A percentile compares a stretch with the other conserved stretches of the same genome.
Evolutionary conservation across 2,888 invertebrate genomes (phyloP).

Genomic region (Ophioninae sp.): DNA sequence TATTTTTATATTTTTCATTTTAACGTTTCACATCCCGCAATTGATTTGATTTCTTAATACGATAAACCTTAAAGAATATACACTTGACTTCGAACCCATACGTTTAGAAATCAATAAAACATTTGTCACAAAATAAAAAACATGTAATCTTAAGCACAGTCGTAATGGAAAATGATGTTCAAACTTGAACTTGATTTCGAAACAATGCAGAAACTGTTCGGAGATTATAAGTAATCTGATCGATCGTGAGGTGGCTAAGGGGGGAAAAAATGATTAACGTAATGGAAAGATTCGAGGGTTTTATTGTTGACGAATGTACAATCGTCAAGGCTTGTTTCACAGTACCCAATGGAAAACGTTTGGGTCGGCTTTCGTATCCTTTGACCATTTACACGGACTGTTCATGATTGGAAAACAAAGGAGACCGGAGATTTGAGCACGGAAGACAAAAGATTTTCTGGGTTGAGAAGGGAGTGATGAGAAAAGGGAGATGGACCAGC

Average conservation of each 20-base stretch:
- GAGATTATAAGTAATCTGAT: not conserved
- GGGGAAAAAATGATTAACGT: not conserved
- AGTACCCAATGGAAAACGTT: constrained; percentile 23
- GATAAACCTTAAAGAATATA: too few relatives aligned
- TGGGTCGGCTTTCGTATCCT: constrained; percentile 22
- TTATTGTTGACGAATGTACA: constrained; percentile 22
- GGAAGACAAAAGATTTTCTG: constrained; percentile 39
- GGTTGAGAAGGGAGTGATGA: not conserved
- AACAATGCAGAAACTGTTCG: too few relatives aligned
- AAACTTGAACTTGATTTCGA: too few relatives aligned
- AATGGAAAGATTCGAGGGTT: constrained; percentile 1
- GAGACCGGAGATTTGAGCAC: constrained; percentile 14
- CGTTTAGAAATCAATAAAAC: too few relatives aligned
- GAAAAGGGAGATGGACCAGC: constrained; percentile 8
- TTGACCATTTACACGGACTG: constrained; percentile 26
- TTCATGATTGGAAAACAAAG: constrained; percentile 46
- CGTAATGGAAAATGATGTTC: too few relatives aligned
- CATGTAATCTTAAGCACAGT: too few relatives aligned
- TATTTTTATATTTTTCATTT: too few relatives aligned
- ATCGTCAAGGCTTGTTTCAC: constrained; percentile 31
- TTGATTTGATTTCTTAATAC: too few relatives aligned
- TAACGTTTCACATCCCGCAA: too few relatives aligned
- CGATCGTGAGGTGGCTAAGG: not conserved
- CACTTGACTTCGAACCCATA: too few relatives aligned
- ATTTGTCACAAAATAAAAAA: too few relatives aligned